Evolutionary conservation across 2,797 vertebrate genomes (phyloP).

Genomic region (Bradypodion pumilum): DNA sequence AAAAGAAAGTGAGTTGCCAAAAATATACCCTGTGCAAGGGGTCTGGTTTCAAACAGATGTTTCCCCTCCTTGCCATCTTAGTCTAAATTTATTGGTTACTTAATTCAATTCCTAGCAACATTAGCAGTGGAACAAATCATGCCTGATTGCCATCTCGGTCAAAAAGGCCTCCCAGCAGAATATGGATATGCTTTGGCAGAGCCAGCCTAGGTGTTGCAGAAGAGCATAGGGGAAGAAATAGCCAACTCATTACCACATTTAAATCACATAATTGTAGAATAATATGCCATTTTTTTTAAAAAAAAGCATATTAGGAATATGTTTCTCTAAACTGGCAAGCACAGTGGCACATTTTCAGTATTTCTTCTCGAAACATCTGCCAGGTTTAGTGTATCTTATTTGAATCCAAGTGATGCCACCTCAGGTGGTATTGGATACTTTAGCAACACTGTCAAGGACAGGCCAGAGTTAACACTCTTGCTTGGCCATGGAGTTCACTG

Average conservation of each 20-base stretch:
- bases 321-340: not conserved
- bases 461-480: not conserved
- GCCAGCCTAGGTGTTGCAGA: not conserved
- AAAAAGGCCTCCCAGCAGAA: not conserved
- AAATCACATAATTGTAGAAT: not conserved
- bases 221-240: not conserved
- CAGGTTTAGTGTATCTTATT: not conserved
- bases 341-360: not conserved
- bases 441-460: not conserved
- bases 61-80: not conserved
- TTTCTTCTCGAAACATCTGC: not conserved
- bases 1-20: not conserved
- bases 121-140: slow-evolving; percentile 22
- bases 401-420: not conserved
- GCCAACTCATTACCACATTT: too few species aligned
- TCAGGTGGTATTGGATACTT: not conserved
- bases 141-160: slow-evolving; percentile 17
- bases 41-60: not conserved
- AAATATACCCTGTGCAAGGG: not conserved
- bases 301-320: not conserved
- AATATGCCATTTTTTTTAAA: not conserved
- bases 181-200: not conserved
- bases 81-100: slow-evolving; percentile 13
- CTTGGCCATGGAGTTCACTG: not conserved
- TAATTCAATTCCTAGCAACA: slow-evolving; percentile 23